A percentile compares a stretch with the other conserved stretches of the same genome.
These are phyloP conservation scores for Chironomus tentans DNA, from an alignment of 2,888 invertebrate genomes.

Conservation along the genomic window DNA sequence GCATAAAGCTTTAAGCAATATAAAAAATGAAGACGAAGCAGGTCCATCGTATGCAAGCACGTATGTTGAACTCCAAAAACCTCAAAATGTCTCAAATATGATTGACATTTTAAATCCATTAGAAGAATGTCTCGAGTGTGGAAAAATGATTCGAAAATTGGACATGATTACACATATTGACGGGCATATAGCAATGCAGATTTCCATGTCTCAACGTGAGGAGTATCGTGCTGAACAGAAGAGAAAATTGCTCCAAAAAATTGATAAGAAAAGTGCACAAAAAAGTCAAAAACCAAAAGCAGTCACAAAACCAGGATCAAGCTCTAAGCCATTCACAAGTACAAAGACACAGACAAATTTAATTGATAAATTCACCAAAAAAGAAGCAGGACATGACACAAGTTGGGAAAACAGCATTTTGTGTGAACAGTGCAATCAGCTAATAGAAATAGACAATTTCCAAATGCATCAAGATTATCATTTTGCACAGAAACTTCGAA, in stretches of 20 bases:
- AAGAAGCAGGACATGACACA: slow-evolving; percentile 32
- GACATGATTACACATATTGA: slow-evolving; percentile 59
- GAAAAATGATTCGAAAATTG: slow-evolving; percentile 45
- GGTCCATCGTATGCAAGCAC: slow-evolving; percentile 28
- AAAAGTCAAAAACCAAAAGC: slow-evolving; percentile 29
- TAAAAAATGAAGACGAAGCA: not conserved
- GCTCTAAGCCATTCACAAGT: not conserved
- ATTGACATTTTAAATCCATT: slow-evolving; percentile 27
- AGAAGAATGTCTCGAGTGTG: slow-evolving; percentile 55
- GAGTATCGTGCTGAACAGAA: slow-evolving; percentile 35
- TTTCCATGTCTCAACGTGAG: slow-evolving; percentile 50
- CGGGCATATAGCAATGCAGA: slow-evolving; percentile 59
- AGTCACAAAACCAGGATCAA: too few species aligned
- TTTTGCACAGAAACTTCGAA: slow-evolving; percentile 63
- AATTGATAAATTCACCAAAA: slow-evolving; percentile 29
- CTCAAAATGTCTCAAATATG: not conserved
- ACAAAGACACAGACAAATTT: slow-evolving; percentile 29
- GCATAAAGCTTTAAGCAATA: not conserved
- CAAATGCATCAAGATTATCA: slow-evolving; percentile 78
- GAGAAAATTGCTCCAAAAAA: not conserved
- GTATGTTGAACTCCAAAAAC: not conserved
- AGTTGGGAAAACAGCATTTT: slow-evolving; percentile 39
- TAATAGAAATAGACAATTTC: slow-evolving; percentile 51
- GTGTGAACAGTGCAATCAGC: slow-evolving; percentile 62
- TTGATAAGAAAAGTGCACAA: slow-evolving; percentile 29